Evolutionary conservation across 2,888 invertebrate species (phyloP).

Genomic region (Girardia tigrina): DNA sequence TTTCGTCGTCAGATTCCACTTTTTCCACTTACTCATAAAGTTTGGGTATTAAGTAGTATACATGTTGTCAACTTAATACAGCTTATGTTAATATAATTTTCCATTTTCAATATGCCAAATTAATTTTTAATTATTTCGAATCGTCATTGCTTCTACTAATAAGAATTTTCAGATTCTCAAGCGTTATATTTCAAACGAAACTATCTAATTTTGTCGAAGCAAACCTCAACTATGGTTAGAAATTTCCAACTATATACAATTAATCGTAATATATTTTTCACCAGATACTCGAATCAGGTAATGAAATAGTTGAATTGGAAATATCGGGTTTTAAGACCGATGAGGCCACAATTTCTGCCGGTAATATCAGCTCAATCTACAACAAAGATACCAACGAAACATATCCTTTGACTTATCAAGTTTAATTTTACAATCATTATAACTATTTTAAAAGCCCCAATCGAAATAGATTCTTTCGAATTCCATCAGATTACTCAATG

Average conservation of each 20-base stretch:
- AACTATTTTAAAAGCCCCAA: too few relatives aligned
- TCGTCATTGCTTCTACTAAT: too few relatives aligned
- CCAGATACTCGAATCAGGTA: background rate
- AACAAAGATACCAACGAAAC: background rate
- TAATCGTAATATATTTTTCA: background rate
- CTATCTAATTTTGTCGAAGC: background rate
- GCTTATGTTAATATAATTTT: too few relatives aligned
- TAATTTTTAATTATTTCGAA: too few relatives aligned
- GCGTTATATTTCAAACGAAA: background rate
- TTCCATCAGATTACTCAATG: background rate
- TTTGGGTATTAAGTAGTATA: too few relatives aligned
- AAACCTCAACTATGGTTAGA: background rate
- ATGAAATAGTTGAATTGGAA: constrained; percentile 8
- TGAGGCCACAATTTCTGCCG: background rate
- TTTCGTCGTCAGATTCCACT: too few relatives aligned
- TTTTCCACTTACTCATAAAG: too few relatives aligned
- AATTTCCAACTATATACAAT: background rate
- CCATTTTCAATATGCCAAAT: too few relatives aligned
- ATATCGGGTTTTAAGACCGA: background rate
- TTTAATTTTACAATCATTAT: too few relatives aligned
- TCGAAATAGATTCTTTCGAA: too few relatives aligned
- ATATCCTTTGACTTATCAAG: background rate
- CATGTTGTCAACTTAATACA: too few relatives aligned
- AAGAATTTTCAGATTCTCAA: background rate
- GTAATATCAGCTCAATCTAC: background rate